A percentile compares a stretch with the other conserved stretches of the same genome.
Conservation (phyloP, 2,113 vertebrate species). For the Trichechus manatus region DNA sequence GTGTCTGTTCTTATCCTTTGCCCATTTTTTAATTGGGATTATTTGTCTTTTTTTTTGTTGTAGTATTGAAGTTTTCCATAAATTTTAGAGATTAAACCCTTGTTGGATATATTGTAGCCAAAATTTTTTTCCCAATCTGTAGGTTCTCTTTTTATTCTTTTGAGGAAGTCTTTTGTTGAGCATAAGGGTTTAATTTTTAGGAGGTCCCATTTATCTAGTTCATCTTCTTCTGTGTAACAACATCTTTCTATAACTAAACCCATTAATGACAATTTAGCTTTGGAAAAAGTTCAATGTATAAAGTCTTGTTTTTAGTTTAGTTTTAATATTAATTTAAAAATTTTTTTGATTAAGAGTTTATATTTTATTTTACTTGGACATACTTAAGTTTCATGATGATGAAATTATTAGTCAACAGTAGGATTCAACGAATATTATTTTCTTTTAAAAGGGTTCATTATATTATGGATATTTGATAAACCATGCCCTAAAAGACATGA, state of each 20-base stretch:
- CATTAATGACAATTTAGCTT: not conserved
- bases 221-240: not conserved
- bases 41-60: no score
- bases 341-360: not conserved
- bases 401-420: not conserved
- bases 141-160: no score
- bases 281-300: not conserved
- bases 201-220: no score
- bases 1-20: no score
- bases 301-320: constrained; percentile 33
- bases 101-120: no score
- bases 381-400: not conserved
- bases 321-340: constrained; percentile 28
- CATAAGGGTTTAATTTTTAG: no score
- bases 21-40: no score
- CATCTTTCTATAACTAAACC: not conserved
- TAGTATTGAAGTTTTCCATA: no score
- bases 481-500: not conserved
- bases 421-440: constrained; percentile 1
- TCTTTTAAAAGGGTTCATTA: not conserved
- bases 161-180: no score
- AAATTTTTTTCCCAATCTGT: no score
- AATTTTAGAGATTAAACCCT: no score
- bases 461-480: not conserved
- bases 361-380: not conserved